Base-by-base conservation (phyloP, 2,888 invertebrate genomes). In the Ceriagrion tenellum region DNA sequence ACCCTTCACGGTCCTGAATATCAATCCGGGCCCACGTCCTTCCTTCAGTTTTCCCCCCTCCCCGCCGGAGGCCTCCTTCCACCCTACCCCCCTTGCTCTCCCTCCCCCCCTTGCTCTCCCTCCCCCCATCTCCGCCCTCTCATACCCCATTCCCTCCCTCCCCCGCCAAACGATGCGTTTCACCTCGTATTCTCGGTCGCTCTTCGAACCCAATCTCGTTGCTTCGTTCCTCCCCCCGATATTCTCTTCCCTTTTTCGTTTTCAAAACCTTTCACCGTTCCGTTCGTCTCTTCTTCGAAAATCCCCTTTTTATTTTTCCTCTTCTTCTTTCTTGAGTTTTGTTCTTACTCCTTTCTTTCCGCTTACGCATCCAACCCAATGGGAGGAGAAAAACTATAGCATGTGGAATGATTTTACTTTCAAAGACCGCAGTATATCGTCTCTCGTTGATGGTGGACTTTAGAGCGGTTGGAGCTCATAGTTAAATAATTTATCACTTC, bases 1-100 rank as follows among this genome's bases (percentile, higher is more conserved):
- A 81, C 81, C 81, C 81, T 81, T 35, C 18, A 18, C 81, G 81
- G 35, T 81, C 81, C 81, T 81, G 81, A 81, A 81, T 81, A 81
- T 81, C 81, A 81, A 81, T 81, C 81, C 81, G 30, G 13, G n/a
- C 81, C 81, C 69, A 69, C 69, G 0, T 10, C 23, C 18, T 12
- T 8, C 69, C 69, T 26, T n/a, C 69, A 26, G 26, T 69, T n/a
- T 69, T 69, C 12, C 59, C 16, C 59, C n/a, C 69, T 69, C 69
- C 69, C 13, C n/a, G n/a, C 18, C 59, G 18, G 4, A 16, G 20
- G 47, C 47, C 47, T n/a, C 69, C n/a, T n/a, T 69, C 69, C 69
- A n/a, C 12, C 69, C 59, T 20, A 1, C 26, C 47, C 8, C 47
- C 47, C 47, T 47, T 47, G 47, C 47, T 47, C 47, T 47, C 47